Percentiles rank a stretch among this genome's conserved stretches.
These are phyloP conservation scores for Zaprionus camerounensis DNA, from an alignment of 1,140 invertebrate species.

Conservation along the genomic window DNA sequence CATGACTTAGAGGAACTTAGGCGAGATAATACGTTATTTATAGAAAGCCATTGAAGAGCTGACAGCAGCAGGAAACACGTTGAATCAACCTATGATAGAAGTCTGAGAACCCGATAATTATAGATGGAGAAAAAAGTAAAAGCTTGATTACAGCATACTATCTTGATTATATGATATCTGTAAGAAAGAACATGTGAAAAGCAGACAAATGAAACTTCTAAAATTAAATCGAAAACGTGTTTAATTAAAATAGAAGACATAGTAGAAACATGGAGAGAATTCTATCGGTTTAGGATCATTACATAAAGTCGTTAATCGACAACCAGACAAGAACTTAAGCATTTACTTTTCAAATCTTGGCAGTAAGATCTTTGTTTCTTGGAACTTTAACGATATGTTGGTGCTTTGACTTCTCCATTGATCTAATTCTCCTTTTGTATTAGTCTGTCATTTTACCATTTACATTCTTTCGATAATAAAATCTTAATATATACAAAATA, in stretches of 20 bases:
- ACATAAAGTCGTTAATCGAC: background rate
- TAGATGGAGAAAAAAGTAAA: background rate
- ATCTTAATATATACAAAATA: background rate
- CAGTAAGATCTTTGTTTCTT: background rate
- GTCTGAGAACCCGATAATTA: background rate
- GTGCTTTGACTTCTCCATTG: background rate
- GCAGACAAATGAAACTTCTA: background rate
- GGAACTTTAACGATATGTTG: background rate
- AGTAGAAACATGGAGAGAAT: background rate
- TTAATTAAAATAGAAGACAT: background rate
- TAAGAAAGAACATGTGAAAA: background rate
- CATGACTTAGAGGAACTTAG: constrained; percentile 18
- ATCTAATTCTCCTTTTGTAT: background rate
- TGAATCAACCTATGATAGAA: background rate
- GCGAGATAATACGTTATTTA: constrained; percentile 35
- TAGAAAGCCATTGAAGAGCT: constrained; percentile 1
- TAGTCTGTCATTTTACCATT: background rate
- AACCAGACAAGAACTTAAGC: background rate
- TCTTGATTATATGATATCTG: background rate
- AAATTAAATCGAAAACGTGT: constrained; percentile 1
- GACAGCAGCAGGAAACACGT: background rate
- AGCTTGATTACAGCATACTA: constrained; percentile 4
- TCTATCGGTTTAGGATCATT: background rate
- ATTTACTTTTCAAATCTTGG: background rate
- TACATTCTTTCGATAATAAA: background rate